Evolutionary conservation across 1,140 invertebrate species (phyloP).

Genomic region (Thereuonema tuberculata): DNA sequence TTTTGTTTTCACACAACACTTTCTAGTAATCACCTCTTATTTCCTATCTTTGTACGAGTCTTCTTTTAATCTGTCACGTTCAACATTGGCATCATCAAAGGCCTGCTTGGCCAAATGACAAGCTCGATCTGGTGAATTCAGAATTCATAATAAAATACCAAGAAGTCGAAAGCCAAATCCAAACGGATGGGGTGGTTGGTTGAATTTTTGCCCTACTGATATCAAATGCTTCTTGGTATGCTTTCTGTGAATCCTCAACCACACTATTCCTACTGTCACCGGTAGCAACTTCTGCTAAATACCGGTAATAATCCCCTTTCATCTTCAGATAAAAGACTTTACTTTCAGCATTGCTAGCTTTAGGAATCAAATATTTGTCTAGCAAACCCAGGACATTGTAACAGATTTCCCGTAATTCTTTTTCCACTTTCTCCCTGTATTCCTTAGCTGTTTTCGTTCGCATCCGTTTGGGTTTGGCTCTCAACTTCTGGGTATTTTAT

Average conservation of each 20-base stretch:
- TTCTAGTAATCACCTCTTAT: no score
- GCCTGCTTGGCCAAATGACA: slow-evolving; percentile 98
- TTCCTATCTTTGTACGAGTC: slow-evolving; percentile 99
- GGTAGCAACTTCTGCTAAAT: slow-evolving; percentile 95
- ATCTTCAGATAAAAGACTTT: slow-evolving; percentile 99
- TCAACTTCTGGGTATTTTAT: slow-evolving; percentile 98
- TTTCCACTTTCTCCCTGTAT: slow-evolving; percentile 95
- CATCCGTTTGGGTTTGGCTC: slow-evolving; percentile 86
- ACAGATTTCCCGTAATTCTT: slow-evolving; percentile 96
- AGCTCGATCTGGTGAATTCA: slow-evolving; percentile 94
- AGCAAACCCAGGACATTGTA: slow-evolving; percentile 86
- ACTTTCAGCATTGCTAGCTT: slow-evolving; percentile 91
- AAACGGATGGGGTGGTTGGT: slow-evolving; percentile 96
- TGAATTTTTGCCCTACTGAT: slow-evolving; percentile 97
- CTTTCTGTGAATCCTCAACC: slow-evolving; percentile 95
- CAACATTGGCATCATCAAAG: slow-evolving; percentile 97
- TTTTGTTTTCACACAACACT: slow-evolving; percentile 31
- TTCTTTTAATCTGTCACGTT: slow-evolving; percentile 93
- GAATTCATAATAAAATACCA: slow-evolving; percentile 99
- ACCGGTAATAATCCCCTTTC: slow-evolving; percentile 99
- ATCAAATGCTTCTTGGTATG: slow-evolving; percentile 96
- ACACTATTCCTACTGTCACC: slow-evolving; percentile 91
- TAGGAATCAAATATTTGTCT: slow-evolving; percentile 92
- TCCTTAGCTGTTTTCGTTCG: slow-evolving; percentile 97
- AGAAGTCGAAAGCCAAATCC: slow-evolving; percentile 96